A percentile compares a stretch with the other conserved stretches of the same genome.
Evolutionary conservation across 1,140 invertebrate species (phyloP).

Genomic region (Apocrypta bakeri): DNA sequence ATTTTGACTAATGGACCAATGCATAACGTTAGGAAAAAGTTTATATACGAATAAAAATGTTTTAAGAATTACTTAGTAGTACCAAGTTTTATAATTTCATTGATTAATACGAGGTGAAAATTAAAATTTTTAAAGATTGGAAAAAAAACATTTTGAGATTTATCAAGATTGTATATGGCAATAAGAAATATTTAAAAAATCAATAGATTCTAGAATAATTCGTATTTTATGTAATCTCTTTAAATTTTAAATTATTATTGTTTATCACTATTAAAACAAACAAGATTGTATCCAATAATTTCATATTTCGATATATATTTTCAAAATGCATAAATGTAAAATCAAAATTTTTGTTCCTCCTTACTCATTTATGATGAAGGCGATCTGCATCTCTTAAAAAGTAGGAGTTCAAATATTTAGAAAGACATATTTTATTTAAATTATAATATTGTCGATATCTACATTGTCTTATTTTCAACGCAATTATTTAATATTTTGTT

Average conservation of each 20-base stretch:
- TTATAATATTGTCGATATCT: no score
- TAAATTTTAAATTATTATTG: no score
- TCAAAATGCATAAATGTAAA: slow-evolving; percentile 23
- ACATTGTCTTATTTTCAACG: no score
- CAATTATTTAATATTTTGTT: no score
- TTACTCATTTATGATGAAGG: slow-evolving; percentile 43
- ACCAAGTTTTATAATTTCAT: no score
- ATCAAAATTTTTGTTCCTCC: slow-evolving; percentile 40
- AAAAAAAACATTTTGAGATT: neutral
- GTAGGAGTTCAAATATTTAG: slow-evolving; percentile 44
- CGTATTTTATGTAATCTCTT: no score
- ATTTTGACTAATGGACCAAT: no score
- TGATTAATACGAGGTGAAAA: neutral
- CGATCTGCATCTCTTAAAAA: slow-evolving; percentile 40
- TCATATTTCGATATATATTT: neutral
- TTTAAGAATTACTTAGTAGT: neutral
- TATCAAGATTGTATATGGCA: neutral
- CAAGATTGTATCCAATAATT: no score
- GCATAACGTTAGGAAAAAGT: no score
- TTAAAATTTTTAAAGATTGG: slow-evolving; percentile 9
- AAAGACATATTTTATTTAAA: slow-evolving; percentile 27
- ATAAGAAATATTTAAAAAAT: no score
- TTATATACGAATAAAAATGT: neutral
- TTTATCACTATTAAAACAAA: no score
- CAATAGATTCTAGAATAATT: no score